Evolutionary conservation across 2,113 vertebrate species (phyloP).

Genomic region (Macrotus californicus): DNA sequence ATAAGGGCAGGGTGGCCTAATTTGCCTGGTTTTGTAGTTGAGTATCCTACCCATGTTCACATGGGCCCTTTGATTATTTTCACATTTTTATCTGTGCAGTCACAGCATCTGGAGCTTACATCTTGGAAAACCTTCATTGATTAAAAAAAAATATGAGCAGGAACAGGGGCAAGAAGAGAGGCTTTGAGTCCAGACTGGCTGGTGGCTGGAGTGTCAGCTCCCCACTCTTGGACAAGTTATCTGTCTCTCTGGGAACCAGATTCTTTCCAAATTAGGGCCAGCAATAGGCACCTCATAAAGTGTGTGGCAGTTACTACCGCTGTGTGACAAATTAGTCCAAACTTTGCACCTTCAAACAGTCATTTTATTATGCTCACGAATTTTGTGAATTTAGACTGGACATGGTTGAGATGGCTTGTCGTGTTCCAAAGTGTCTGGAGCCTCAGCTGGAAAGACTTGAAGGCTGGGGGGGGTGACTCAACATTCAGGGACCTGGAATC

Average conservation of each 20-base stretch:
- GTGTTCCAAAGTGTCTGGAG: not conserved
- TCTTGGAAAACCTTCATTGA: slow-evolving; percentile 6
- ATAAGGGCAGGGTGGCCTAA: not conserved
- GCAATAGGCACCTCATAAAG: not conserved
- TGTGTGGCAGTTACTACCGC: not conserved
- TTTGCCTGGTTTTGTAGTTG: not conserved
- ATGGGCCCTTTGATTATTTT: not conserved
- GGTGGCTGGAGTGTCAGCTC: not conserved
- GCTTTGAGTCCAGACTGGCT: not conserved
- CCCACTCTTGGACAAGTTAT: not conserved
- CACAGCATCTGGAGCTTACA: not conserved
- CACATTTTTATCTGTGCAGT: not conserved
- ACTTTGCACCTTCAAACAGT: not conserved
- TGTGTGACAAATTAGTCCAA: not conserved
- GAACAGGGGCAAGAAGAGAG: not conserved
- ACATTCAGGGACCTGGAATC: not conserved
- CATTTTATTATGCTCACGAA: not conserved
- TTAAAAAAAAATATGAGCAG: not conserved
- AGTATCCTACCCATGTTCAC: not conserved
- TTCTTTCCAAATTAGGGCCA: not conserved
- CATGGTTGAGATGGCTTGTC: not conserved
- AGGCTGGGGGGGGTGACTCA: not conserved
- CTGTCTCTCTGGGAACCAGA: not conserved
- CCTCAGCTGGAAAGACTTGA: not conserved
- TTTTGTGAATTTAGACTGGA: not conserved